Conservation (phyloP, 2,888 invertebrate genomes). For the Automeris io region DNA sequence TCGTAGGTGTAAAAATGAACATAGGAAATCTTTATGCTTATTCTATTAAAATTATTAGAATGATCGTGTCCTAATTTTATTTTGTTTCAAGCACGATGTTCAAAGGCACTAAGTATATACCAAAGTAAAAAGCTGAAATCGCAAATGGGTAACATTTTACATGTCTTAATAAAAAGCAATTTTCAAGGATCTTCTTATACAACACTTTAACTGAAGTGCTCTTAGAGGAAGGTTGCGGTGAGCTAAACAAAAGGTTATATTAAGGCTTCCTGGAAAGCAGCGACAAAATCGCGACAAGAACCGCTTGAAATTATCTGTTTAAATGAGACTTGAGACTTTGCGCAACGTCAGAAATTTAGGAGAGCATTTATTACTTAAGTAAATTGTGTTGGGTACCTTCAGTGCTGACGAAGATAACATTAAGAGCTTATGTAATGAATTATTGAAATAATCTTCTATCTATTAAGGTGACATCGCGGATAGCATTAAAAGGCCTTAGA, state of each 20-base stretch:
- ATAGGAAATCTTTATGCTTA: too few species aligned
- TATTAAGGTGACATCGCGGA: too few species aligned
- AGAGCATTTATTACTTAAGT: neutral
- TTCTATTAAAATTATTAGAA: too few species aligned
- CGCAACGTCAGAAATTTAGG: neutral
- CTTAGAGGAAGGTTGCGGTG: slow-evolving; percentile 10
- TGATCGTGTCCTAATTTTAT: too few species aligned
- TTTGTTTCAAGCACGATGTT: too few species aligned
- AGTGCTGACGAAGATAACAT: neutral
- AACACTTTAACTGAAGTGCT: slow-evolving; percentile 22
- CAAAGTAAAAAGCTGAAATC: too few species aligned
- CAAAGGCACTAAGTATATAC: too few species aligned
- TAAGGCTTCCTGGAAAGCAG: slow-evolving; percentile 2
- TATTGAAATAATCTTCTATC: too few species aligned
- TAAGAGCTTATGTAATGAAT: too few species aligned
- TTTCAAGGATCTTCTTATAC: slow-evolving; percentile 19
- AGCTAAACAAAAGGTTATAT: slow-evolving; percentile 15
- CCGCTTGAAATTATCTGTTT: slow-evolving; percentile 3
- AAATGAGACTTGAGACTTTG: slow-evolving; percentile 6
- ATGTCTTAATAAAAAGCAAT: slow-evolving; percentile 20
- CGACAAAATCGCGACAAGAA: slow-evolving; percentile 2
- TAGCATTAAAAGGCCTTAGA: too few species aligned
- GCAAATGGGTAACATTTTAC: slow-evolving; percentile 7
- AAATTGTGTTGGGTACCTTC: neutral
- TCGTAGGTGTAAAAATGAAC: too few species aligned